Percentiles rank a stretch among this genome's conserved stretches.
Evolutionary conservation across 2,888 invertebrate genomes (phyloP).

Genomic region (Stenodera caucasica): DNA sequence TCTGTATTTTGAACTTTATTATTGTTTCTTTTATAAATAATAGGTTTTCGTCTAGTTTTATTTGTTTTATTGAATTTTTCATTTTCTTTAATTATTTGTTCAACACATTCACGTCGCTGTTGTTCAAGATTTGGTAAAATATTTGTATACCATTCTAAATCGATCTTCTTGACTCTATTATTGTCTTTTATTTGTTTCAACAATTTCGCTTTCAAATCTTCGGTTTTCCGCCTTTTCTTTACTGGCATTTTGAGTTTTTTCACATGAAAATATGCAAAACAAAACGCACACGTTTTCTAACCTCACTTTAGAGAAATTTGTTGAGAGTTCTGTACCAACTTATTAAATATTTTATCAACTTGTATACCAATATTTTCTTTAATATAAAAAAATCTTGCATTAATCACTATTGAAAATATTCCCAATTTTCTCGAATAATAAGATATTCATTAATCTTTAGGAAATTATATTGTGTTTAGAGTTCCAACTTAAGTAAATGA

Average conservation of each 20-base stretch:
- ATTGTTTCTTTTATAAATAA: conserved; percentile 5
- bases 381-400: no score
- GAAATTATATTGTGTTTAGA: no score
- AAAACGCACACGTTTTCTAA: neutral
- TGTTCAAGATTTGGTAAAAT: neutral
- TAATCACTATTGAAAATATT: no score
- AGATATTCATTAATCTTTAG: no score
- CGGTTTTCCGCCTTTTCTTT: neutral
- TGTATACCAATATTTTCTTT: no score
- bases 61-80: neutral
- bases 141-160: neutral
- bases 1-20: neutral
- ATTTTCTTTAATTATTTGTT: neutral
- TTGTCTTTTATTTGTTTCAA: neutral
- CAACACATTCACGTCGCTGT: conserved; percentile 5
- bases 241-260: neutral
- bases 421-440: no score
- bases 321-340: no score
- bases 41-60: neutral
- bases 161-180: neutral
- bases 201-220: neutral
- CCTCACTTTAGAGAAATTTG: neutral
- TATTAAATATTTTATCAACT: no score
- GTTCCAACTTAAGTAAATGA: no score
- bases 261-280: neutral